These are phyloP conservation scores for Bothrops jararaca DNA, from an alignment of 2,113 vertebrate species.

Conservation along the genomic window DNA sequence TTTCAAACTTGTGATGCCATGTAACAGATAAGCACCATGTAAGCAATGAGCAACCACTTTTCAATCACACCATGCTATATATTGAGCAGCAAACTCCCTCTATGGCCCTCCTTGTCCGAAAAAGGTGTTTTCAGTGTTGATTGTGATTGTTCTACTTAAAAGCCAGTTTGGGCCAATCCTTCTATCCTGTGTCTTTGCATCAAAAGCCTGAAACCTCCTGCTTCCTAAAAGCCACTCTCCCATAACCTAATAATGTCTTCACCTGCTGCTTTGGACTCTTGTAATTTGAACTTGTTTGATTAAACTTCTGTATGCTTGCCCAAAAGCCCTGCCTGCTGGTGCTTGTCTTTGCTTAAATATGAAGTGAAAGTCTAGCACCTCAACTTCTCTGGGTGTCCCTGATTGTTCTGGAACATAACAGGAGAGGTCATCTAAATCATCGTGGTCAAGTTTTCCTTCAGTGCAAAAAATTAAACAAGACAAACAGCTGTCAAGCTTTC, in stretches of 20 bases:
- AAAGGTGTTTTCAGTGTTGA: not conserved
- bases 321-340: not conserved
- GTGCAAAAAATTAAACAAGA: not conserved
- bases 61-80: rapidly evolving
- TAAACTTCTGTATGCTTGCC: not conserved
- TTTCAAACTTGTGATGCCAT: not conserved
- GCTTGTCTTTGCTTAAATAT: not conserved
- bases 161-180: not conserved
- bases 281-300: not conserved
- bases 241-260: not conserved
- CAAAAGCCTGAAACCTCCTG: not conserved
- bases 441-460: not conserved
- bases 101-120: not conserved
- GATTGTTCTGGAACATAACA: not conserved
- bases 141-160: not conserved
- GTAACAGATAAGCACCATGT: not conserved
- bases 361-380: not conserved
- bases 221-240: not conserved
- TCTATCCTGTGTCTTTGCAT: not conserved
- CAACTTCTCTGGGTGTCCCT: not conserved
- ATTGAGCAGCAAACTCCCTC: not conserved
- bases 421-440: not conserved
- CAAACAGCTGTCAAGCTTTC: not conserved
- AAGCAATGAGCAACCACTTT: not conserved
- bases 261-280: not conserved